Evolutionary conservation across 2,113 vertebrate species (phyloP).

Genomic region (Murina feae): DNA sequence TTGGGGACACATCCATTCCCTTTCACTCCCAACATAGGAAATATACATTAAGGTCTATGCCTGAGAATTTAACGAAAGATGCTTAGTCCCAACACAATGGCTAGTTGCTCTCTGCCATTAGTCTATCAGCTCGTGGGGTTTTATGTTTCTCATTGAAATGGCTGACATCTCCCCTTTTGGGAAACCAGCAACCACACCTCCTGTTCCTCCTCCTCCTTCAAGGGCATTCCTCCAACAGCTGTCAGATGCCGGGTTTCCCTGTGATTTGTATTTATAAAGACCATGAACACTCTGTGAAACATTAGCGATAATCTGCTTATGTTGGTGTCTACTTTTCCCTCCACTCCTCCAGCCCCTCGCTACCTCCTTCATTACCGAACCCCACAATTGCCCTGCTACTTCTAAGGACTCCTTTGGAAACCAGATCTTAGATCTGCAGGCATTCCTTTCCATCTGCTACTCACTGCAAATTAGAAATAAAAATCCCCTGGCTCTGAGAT

Average conservation of each 20-base stretch:
- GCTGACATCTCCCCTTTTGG: slow-evolving; percentile 67
- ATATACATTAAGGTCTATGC: slow-evolving; percentile 46
- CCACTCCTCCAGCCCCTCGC: neutral
- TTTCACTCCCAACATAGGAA: slow-evolving; percentile 68
- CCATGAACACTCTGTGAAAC: slow-evolving; percentile 41
- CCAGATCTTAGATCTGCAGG: neutral
- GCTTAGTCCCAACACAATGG: slow-evolving; percentile 42
- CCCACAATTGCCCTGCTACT: neutral
- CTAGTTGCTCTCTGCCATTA: slow-evolving; percentile 65
- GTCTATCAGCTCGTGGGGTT: slow-evolving; percentile 24
- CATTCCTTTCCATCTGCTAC: neutral
- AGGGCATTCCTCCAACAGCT: neutral
- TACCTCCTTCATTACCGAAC: neutral
- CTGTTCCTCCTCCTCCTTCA: slow-evolving; percentile 37
- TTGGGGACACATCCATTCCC: slow-evolving; percentile 41
- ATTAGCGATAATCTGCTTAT: slow-evolving; percentile 2
- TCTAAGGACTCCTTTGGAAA: slow-evolving; percentile 41
- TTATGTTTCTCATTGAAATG: slow-evolving; percentile 72
- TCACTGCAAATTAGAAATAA: slow-evolving; percentile 13
- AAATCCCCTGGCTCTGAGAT: slow-evolving; percentile 40
- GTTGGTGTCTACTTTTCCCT: neutral
- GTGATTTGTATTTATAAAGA: slow-evolving; percentile 7
- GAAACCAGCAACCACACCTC: slow-evolving; percentile 66
- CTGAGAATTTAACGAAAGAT: slow-evolving; percentile 51
- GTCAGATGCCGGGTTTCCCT: slow-evolving; percentile 20